phyloP scores from a whole-genome alignment of 1,140 invertebrate genomes.

The Brachionus koreanus region DNA sequence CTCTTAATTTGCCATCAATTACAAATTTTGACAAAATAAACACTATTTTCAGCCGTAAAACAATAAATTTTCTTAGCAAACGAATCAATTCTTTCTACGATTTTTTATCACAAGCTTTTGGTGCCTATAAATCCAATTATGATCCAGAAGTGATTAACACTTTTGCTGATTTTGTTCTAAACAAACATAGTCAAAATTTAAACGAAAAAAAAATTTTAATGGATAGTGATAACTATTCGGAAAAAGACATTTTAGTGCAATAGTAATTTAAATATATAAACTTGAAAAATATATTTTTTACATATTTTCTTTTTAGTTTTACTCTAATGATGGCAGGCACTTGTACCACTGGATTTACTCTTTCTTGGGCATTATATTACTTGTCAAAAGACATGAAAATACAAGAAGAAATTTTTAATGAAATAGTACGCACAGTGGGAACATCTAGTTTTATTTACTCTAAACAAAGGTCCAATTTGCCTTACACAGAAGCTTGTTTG shows the following conservation, averaged over 20 bases:
- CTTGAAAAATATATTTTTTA: not conserved
- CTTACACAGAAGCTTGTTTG: conserved; percentile 31
- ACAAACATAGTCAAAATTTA: not conserved
- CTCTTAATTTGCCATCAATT: not conserved
- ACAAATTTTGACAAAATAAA: conserved; percentile 9
- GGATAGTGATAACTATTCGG: conserved; percentile 29
- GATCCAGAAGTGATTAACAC: conserved; percentile 4
- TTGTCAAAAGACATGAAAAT: not conserved
- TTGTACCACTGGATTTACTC: conserved; percentile 32
- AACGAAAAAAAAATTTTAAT: not conserved
- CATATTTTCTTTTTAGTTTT: not conserved
- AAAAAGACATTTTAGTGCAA: conserved; percentile 36
- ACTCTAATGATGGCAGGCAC: conserved; percentile 34
- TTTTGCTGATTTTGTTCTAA: conserved; percentile 39
- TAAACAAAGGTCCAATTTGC: not conserved
- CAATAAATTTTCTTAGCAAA: not conserved
- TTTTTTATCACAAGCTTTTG: not conserved
- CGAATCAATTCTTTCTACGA: conserved; percentile 3
- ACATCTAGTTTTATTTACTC: not conserved
- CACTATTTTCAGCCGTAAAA: not conserved
- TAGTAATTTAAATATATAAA: not conserved
- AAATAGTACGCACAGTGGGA: not conserved
- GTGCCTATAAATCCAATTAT: not conserved
- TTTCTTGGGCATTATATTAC: conserved; percentile 34
- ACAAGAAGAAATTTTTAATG: conserved; percentile 19